phyloP scores from a whole-genome alignment of 2,888 invertebrate genomes.

The Acleris laterana region DNA sequence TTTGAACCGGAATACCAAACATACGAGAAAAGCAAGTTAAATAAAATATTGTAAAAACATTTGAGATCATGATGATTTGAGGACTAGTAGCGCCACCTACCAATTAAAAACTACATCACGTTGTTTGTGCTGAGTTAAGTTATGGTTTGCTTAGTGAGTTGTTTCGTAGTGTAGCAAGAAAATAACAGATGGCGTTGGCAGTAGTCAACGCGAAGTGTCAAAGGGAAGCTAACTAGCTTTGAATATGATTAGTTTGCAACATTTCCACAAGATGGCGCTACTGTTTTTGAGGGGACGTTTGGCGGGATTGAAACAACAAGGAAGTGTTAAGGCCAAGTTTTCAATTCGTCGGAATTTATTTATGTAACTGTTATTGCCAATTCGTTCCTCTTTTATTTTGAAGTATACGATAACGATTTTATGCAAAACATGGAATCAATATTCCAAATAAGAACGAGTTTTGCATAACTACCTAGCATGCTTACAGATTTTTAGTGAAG shows the following conservation, averaged over 20 bases:
- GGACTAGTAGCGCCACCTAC: slow-evolving; percentile 20
- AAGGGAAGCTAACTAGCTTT: not conserved
- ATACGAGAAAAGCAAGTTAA: too few species aligned
- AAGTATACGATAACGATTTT: too few species aligned
- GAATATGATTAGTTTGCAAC: not conserved
- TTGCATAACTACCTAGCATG: not conserved
- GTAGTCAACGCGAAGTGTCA: not conserved
- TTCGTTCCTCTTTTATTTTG: too few species aligned
- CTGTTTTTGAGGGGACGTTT: not conserved
- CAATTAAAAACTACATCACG: not conserved
- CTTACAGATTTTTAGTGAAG: not conserved
- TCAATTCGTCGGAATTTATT: too few species aligned
- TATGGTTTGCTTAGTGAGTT: not conserved
- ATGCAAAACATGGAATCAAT: too few species aligned
- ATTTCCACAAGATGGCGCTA: slow-evolving; percentile 18
- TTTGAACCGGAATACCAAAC: too few species aligned
- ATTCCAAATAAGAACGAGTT: not conserved
- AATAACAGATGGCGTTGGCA: slow-evolving; percentile 24
- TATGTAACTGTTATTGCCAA: too few species aligned
- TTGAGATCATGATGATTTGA: not conserved
- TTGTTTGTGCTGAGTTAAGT: too few species aligned
- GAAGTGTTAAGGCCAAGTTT: too few species aligned
- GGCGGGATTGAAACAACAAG: not conserved
- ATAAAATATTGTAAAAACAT: too few species aligned
- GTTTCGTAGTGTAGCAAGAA: not conserved